Conservation (phyloP, 2,888 invertebrate species). For the Anoncus sp. region DNA sequence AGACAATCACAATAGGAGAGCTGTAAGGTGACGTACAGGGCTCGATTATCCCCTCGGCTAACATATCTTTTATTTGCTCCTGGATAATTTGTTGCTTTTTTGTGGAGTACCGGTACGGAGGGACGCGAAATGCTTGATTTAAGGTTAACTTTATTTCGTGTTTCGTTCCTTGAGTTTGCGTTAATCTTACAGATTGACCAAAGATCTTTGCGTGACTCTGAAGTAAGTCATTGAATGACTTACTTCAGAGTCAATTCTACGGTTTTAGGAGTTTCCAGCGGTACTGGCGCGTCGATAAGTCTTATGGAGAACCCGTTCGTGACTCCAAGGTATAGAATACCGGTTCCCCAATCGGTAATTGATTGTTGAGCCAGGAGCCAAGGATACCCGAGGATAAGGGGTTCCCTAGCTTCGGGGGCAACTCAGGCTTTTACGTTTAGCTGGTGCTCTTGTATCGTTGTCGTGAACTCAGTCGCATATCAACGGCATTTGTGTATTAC, state of each 20-base stretch:
- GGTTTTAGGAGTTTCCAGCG: neutral
- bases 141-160: neutral
- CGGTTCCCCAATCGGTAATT: neutral
- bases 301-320: neutral
- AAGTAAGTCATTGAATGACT: neutral
- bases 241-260: neutral
- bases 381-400: constrained; percentile 2
- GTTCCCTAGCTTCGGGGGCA: constrained; percentile 12
- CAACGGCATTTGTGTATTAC: neutral
- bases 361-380: constrained; percentile 1
- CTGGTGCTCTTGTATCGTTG: constrained; percentile 5
- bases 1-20: too few species aligned
- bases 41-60: too few species aligned
- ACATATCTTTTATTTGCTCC: too few species aligned
- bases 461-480: neutral
- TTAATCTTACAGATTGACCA: neutral
- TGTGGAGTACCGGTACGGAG: too few species aligned
- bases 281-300: neutral
- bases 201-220: constrained; percentile 50
- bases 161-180: neutral
- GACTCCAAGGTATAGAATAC: neutral
- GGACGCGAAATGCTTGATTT: neutral
- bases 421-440: constrained; percentile 16
- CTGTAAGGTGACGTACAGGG: too few species aligned
- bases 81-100: too few species aligned